Percentiles rank a stretch among this genome's conserved stretches.
Conservation (phyloP, 2,113 vertebrate species). For the Platichthys stellatus region DNA sequence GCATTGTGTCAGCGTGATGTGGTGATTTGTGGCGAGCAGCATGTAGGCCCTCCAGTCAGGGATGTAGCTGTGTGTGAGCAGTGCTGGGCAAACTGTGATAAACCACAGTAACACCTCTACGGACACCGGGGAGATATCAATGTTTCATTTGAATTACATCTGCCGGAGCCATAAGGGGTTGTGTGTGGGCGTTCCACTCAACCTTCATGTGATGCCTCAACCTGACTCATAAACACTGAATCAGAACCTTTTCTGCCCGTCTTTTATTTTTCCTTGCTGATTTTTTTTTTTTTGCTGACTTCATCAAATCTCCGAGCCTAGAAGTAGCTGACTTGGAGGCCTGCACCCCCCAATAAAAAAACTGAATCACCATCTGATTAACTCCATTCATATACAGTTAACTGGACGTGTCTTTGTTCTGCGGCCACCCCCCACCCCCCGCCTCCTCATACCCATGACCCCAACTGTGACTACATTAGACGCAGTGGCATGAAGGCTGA, state of each 20-base stretch:
- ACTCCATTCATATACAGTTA: conserved; percentile 55
- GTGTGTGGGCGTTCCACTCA: conserved; percentile 13
- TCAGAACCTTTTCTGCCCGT: conserved; percentile 11
- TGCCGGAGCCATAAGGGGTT: neutral
- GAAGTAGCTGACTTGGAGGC: conserved; percentile 59
- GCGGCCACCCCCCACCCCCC: neutral
- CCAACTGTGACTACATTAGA: conserved; percentile 35
- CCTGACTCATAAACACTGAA: conserved; percentile 32
- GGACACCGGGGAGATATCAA: conserved; percentile 6
- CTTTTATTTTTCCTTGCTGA: neutral
- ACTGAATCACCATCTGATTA: conserved; percentile 73
- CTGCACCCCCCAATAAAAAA: conserved; percentile 36
- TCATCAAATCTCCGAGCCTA: conserved; percentile 47
- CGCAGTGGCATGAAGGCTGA: conserved; percentile 20
- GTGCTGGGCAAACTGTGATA: conserved; percentile 3
- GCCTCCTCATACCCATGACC: conserved; percentile 32
- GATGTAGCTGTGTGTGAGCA: conserved; percentile 11
- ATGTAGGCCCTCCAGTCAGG: neutral
- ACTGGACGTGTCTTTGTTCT: conserved; percentile 66
- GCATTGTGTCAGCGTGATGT: neutral
- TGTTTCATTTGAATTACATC: conserved; percentile 30
- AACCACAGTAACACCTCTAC: conserved; percentile 7
- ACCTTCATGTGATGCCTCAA: conserved; percentile 21
- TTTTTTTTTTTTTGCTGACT: conserved; percentile 50
- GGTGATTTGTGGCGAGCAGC: conserved; percentile 33